Conservation (phyloP, 2,888 invertebrate species). For the Gymnocheta viridis region DNA sequence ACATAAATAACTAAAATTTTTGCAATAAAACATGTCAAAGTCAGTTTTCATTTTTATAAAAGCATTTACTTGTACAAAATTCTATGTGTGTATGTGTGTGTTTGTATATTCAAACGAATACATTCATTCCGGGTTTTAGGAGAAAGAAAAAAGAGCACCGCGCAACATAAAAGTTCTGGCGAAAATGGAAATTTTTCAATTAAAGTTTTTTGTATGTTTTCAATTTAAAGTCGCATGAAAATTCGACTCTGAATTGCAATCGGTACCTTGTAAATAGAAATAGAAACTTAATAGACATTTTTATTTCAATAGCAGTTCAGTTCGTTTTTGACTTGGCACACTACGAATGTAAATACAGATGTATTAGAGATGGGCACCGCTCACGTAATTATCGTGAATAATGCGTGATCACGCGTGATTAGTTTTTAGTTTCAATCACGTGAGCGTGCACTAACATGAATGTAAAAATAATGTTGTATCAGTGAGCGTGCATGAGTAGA, state of each 20-base stretch:
- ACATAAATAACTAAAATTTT: slow-evolving; percentile 36
- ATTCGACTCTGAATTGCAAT: not conserved
- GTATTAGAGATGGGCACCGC: too few relatives aligned
- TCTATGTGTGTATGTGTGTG: not conserved
- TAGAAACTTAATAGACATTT: too few relatives aligned
- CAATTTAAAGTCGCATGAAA: not conserved
- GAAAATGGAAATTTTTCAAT: not conserved
- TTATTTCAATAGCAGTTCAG: too few relatives aligned
- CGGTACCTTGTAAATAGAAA: too few relatives aligned
- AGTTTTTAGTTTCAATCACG: too few relatives aligned
- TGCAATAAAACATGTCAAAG: slow-evolving; percentile 59
- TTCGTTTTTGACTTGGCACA: too few relatives aligned
- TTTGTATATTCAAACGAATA: not conserved
- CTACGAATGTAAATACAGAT: too few relatives aligned
- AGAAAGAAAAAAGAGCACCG: not conserved
- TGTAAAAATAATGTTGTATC: too few relatives aligned
- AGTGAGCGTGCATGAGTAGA: too few relatives aligned
- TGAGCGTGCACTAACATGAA: too few relatives aligned
- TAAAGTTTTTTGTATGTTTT: not conserved
- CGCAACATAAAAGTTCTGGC: not conserved
- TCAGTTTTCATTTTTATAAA: slow-evolving; percentile 35
- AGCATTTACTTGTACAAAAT: not conserved
- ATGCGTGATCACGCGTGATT: too few relatives aligned
- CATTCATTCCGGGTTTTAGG: not conserved
- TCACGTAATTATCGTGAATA: too few relatives aligned